Evolutionary conservation across 2,113 vertebrate genomes (phyloP).

Genomic region (Chloroceryle aenea): DNA sequence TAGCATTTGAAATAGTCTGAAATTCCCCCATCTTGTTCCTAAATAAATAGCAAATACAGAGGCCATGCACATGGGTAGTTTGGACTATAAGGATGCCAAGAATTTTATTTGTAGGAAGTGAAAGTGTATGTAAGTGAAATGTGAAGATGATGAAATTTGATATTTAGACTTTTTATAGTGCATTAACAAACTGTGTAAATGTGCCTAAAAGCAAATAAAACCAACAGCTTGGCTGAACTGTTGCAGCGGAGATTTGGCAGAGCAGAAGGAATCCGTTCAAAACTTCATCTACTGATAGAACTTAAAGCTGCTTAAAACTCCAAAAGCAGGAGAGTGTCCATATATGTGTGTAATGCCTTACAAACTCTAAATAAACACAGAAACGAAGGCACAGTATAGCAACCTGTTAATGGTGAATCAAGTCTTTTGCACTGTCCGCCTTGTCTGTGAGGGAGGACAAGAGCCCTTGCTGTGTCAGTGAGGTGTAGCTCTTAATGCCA

Average conservation of each 20-base stretch:
- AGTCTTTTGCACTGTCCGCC: neutral
- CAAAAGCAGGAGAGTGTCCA: neutral
- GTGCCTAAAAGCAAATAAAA: constrained; percentile 27
- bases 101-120: neutral
- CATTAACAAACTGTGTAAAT: constrained; percentile 56
- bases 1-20: neutral
- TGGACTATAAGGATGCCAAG: neutral
- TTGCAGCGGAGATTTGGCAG: constrained; percentile 21
- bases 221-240: constrained; percentile 33
- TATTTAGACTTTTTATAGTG: constrained; percentile 9
- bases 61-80: neutral
- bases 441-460: neutral
- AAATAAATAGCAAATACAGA: constrained; percentile 27
- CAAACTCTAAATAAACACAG: neutral
- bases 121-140: neutral
- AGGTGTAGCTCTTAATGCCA: neutral
- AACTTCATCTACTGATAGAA: constrained; percentile 19
- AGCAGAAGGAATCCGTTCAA: neutral
- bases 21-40: neutral
- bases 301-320: neutral
- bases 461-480: neutral
- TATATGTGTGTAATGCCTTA: neutral
- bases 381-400: neutral
- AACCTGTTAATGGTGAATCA: neutral
- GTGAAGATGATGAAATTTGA: neutral